Percentiles rank a stretch among this genome's conserved stretches.
Evolutionary conservation across 2,888 invertebrate genomes (phyloP).

Genomic region (Polylopha cassiicola): DNA sequence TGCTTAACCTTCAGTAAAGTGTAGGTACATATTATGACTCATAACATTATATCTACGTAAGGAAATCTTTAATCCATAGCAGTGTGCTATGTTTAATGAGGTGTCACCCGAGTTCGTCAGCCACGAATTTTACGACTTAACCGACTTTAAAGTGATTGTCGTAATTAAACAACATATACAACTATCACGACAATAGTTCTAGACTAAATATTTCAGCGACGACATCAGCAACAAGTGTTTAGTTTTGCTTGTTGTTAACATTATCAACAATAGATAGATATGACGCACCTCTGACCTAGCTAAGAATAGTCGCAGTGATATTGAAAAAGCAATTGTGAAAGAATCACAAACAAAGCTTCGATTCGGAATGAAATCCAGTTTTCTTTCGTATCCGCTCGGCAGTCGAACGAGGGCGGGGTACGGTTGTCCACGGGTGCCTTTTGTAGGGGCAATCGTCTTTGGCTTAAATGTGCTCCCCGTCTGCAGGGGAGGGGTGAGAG

Average conservation of each 20-base stretch:
- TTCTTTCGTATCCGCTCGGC: slow-evolving; percentile 58
- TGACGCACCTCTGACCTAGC: slow-evolving; percentile 29
- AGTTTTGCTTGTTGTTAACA: slow-evolving; percentile 16
- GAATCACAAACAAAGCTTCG: slow-evolving; percentile 57
- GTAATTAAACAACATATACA: not conserved
- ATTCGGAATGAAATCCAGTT: slow-evolving; percentile 61
- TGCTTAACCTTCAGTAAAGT: no score
- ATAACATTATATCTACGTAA: no score
- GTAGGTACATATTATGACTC: no score
- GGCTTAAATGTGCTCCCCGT: slow-evolving; percentile 53
- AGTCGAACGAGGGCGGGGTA: slow-evolving; percentile 43
- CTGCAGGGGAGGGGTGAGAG: slow-evolving; percentile 27
- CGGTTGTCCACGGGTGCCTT: slow-evolving; percentile 41
- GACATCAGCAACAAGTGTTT: slow-evolving; percentile 17
- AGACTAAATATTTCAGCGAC: slow-evolving; percentile 4
- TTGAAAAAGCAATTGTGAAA: slow-evolving; percentile 62
- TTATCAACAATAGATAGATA: slow-evolving; percentile 19
- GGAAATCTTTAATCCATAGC: no score
- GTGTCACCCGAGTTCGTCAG: no score
- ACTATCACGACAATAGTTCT: no score
- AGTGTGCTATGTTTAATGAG: no score
- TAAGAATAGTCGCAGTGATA: slow-evolving; percentile 45
- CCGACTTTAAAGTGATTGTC: no score
- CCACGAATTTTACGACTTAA: slow-evolving; percentile 1
- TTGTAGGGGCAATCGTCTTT: slow-evolving; percentile 65